A percentile compares a stretch with the other conserved stretches of the same genome.
Conservation (phyloP, 2,113 vertebrate genomes). For the Ailurus styani region DNA sequence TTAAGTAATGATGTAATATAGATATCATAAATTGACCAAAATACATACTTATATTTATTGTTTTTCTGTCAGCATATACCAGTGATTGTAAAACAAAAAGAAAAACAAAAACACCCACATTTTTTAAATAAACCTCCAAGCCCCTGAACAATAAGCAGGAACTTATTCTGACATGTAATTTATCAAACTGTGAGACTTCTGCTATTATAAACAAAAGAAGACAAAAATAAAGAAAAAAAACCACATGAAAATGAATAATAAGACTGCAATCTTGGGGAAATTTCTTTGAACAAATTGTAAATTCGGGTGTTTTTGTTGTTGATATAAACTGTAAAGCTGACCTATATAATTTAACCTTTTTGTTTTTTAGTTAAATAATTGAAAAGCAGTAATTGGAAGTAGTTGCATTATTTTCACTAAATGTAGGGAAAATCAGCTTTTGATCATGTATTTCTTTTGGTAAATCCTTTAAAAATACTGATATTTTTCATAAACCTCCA, state of each 20-base stretch:
- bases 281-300: not conserved
- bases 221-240: constrained; percentile 60
- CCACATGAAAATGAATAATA: constrained; percentile 64
- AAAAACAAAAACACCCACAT: not conserved
- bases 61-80: constrained; percentile 31
- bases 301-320: not conserved
- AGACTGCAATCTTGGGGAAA: constrained; percentile 38
- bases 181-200: constrained; percentile 71
- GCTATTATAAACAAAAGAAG: constrained; percentile 59
- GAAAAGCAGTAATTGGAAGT: not conserved
- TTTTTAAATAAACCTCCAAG: constrained; percentile 67
- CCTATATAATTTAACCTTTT: not conserved
- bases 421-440: constrained; percentile 41
- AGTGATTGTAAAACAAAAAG: constrained; percentile 13
- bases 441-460: constrained; percentile 51
- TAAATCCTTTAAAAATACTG: constrained; percentile 54
- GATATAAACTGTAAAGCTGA: not conserved
- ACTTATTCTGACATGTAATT: constrained; percentile 65
- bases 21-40: constrained; percentile 62
- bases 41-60: constrained; percentile 52
- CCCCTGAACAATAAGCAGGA: constrained; percentile 69
- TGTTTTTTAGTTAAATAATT: not conserved
- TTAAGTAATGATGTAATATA: constrained; percentile 58
- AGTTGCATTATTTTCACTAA: constrained; percentile 24
- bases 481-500: constrained; percentile 46